Conservation (phyloP, 2,113 vertebrate genomes). For the Thermophis baileyi region DNA sequence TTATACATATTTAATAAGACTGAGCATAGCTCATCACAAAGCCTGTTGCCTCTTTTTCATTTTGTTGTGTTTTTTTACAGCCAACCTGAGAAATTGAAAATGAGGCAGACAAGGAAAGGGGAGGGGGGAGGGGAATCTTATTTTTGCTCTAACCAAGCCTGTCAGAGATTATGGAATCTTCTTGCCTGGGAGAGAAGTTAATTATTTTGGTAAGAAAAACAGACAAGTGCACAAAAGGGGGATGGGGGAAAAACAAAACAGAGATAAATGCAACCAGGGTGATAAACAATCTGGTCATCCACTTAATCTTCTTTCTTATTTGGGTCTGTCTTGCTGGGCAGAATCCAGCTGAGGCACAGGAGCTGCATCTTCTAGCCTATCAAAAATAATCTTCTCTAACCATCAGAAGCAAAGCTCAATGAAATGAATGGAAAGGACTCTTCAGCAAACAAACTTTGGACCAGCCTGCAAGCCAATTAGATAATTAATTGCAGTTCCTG, state of each 20-base stretch:
- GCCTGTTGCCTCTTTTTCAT: not conserved
- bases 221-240: not conserved
- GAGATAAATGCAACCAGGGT: not conserved
- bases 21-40: not conserved
- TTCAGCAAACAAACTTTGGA: not conserved
- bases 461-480: not conserved
- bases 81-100: not conserved
- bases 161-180: not conserved
- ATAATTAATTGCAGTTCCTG: not conserved
- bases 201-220: conserved; percentile 12
- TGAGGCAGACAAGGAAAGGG: not conserved
- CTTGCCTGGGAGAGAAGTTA: not conserved
- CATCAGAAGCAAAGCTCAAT: not conserved
- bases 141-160: not conserved
- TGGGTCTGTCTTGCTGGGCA: not conserved
- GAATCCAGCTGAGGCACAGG: not conserved
- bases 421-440: not conserved
- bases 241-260: not conserved
- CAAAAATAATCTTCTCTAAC: not conserved
- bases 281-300: conserved; percentile 2
- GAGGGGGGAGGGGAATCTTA: not conserved
- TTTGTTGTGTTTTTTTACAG: not conserved
- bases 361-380: not conserved
- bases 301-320: conserved; percentile 7
- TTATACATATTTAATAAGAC: conserved; percentile 10